Evolutionary conservation across 2,888 invertebrate species (phyloP), one percentile per base, ranked within the genome.

Genomic region (Acrobasis repandana): DNA sequence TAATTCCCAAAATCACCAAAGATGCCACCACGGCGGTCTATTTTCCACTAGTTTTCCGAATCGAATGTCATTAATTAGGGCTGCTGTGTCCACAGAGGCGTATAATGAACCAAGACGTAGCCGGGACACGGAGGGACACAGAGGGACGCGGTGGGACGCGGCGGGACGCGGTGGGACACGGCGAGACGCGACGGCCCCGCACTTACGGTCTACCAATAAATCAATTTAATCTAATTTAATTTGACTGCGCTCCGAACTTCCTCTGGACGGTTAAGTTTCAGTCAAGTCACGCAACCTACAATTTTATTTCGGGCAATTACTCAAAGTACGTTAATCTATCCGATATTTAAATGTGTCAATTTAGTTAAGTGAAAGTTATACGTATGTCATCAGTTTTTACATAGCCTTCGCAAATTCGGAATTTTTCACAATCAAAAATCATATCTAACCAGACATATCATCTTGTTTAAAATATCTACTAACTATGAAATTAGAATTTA

Each of bases 221-320:
- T 91, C 91, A 92, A 91, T 91, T 92, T 89, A 86, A 89, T 90
- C 86, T 91, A 90, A 91, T 90, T 90, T 89, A 90, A 90, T 91
- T 91, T 86, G 76, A 83, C 79, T 58, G 49, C 49, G 58, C 58
- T 58, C 79, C 83, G 80, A 77, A 83, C 82, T 86, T 89, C 88
- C 86, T 87, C 76, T 79, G 76, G 71, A 73, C 72, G 72, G 65
- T 50, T 38, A 20, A 46, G 68, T 70, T 77, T 79, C 74, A 70
- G 79, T 68, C 64, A 58, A 80, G 86, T 88, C 91, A 90, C 88
- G 90, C 89, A 79, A 90, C 66, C 68, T 67, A 64, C 62, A 60
- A 60, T 72, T 69, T 66, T 72, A 72, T 74, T 72, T 67, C 68
- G 60, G 68, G 66, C 68, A 70, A 75, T 74, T 72, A 71, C 70